Conservation (phyloP, 2,113 vertebrate species). For the Globicephala melas region DNA sequence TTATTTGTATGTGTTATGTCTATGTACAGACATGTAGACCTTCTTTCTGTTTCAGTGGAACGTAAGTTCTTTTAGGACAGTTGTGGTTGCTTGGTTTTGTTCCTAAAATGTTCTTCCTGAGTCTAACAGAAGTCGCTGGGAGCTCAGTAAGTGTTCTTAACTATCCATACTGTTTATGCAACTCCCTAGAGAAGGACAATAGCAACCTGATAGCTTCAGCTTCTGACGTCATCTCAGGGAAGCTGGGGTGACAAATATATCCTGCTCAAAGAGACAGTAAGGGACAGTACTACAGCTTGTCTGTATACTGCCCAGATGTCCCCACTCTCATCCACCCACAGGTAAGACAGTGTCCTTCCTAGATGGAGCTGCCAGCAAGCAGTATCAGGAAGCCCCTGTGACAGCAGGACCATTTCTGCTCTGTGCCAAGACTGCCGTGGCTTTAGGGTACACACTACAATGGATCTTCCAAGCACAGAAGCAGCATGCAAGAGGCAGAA, state of each 20-base stretch:
- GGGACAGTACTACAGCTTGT: background rate
- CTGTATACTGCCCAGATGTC: background rate
- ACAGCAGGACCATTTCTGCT: background rate
- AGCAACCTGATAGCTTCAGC: background rate
- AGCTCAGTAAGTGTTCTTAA: background rate
- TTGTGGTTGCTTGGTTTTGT: background rate
- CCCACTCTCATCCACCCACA: background rate
- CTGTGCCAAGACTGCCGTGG: background rate
- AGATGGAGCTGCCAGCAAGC: background rate
- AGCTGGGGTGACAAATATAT: background rate
- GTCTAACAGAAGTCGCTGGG: background rate
- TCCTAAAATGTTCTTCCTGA: background rate
- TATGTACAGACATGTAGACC: background rate
- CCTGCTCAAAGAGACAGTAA: background rate
- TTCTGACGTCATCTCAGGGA: background rate
- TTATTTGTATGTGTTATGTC: background rate
- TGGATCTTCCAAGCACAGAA: background rate
- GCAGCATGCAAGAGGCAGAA: background rate
- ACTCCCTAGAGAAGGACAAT: background rate
- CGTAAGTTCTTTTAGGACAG: background rate
- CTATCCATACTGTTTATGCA: background rate
- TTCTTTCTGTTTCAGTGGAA: background rate
- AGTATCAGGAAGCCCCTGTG: background rate
- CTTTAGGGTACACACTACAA: background rate
- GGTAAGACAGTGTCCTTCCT: background rate